Percentiles rank a stretch among this genome's conserved stretches.
Conservation (phyloP, 2,888 invertebrate species). For the Drymonia ruficornis region DNA sequence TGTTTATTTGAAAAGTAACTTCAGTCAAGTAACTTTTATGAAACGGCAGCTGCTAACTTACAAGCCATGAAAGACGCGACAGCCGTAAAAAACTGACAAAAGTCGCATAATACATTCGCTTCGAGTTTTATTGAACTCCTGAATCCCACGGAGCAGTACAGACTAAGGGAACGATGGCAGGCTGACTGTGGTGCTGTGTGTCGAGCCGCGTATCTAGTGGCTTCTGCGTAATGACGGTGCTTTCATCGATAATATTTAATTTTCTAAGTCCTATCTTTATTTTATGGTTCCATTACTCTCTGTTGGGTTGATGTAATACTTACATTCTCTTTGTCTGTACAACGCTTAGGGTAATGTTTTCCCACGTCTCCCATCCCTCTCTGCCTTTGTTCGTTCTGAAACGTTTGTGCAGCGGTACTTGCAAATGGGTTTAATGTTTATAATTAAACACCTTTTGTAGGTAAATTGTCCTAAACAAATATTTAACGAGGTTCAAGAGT, state of each 20-base stretch:
- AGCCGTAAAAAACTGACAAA: neutral
- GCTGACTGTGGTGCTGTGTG: no score
- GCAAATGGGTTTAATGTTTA: neutral
- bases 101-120: neutral
- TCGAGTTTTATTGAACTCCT: neutral
- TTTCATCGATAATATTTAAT: no score
- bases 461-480: no score
- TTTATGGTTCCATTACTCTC: no score
- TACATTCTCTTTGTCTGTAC: neutral
- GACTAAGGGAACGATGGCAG: neutral
- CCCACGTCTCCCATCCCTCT: neutral
- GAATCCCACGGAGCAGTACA: neutral
- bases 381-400: neutral
- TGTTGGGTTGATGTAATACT: no score
- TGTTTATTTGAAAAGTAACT: no score
- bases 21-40: no score
- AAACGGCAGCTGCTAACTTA: neutral
- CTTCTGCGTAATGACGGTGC: no score
- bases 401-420: neutral
- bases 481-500: neutral
- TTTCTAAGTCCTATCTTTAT: no score
- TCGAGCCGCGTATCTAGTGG: no score
- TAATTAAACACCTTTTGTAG: neutral
- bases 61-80: neutral
- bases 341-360: neutral